Evolutionary conservation across 2,797 vertebrate species (phyloP), one percentile per base, ranked within the genome.

Genomic region (Alexandromys oeconomus): DNA sequence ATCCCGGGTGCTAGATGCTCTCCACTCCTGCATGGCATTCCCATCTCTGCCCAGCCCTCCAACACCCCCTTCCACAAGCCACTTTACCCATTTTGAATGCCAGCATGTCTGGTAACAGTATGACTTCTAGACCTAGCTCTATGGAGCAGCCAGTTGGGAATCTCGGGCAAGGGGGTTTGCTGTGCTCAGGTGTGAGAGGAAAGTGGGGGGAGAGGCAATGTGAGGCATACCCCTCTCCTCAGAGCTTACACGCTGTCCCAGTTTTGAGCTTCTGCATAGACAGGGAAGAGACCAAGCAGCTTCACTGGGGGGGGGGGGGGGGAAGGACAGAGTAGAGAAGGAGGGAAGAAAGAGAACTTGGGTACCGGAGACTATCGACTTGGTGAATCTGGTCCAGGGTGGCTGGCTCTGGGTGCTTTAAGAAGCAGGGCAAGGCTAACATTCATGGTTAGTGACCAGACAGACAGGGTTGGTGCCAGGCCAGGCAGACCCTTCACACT

Each of bases 71-170:
- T 29, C 74, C 14, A 14, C 2, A 43, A 31, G 8, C 27, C 59
- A 4, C 13, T 40, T 40, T 31, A 46, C 21, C 29, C 4, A 2
- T 65, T 15, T 67, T 29, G 59, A 81, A 46, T 13, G 2, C 48
- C 0, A 0, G 10, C 0, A 0, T 8, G 1, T 61, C 82, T 21
- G 77, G 59, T 65, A 23, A 40, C 0, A 0, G 46, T 0, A 2
- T 34, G 87, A 86, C 79, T 17, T 57, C 31, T 0, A 17, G 21
- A 54, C 61, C 63, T 86, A 9, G 43, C 14, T 27, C 69, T 34
- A 2, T 0, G 0, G 12, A 43, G 11, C 1, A 0, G 0, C 3
- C 65, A 31, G 78, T n/a, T 21, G 0, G 2, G 37, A 46, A 1
- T 0, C 10, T 81, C 85, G 21, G 31, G 23, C 6, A 0, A 48